Conservation (phyloP, 2,888 invertebrate species). For the Drosophila atroscutellata region DNA sequence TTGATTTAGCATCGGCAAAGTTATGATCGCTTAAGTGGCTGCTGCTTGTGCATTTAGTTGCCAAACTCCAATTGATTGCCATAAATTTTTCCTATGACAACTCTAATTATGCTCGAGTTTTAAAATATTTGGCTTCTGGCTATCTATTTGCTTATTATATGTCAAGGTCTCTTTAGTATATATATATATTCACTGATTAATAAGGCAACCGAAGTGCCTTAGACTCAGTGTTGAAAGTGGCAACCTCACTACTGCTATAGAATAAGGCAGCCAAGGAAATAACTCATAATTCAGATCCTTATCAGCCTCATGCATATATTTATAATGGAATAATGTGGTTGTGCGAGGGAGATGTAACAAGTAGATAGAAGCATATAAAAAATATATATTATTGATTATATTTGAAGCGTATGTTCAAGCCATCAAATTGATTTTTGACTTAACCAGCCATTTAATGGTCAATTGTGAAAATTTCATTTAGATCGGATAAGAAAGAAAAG, state of each 20-base stretch:
- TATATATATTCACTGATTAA: background rate
- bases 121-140: background rate
- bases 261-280: background rate
- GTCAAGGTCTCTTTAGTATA: background rate
- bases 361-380: background rate
- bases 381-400: too few species aligned
- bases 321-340: background rate
- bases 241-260: background rate
- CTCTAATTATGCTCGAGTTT: constrained; percentile 57
- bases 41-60: constrained; percentile 52
- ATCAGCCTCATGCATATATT: background rate
- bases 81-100: constrained; percentile 71
- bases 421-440: too few species aligned
- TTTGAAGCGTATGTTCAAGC: too few species aligned
- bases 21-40: constrained; percentile 75
- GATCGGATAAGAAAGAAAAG: background rate
- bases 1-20: constrained; percentile 72
- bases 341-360: background rate
- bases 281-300: background rate
- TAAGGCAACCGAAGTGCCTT: background rate
- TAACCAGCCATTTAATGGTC: too few species aligned
- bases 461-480: too few species aligned
- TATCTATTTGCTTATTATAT: background rate
- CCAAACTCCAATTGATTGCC: constrained; percentile 47
- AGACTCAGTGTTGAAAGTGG: background rate